Evolutionary conservation across 2,113 vertebrate species (phyloP).

Genomic region (Meles meles): DNA sequence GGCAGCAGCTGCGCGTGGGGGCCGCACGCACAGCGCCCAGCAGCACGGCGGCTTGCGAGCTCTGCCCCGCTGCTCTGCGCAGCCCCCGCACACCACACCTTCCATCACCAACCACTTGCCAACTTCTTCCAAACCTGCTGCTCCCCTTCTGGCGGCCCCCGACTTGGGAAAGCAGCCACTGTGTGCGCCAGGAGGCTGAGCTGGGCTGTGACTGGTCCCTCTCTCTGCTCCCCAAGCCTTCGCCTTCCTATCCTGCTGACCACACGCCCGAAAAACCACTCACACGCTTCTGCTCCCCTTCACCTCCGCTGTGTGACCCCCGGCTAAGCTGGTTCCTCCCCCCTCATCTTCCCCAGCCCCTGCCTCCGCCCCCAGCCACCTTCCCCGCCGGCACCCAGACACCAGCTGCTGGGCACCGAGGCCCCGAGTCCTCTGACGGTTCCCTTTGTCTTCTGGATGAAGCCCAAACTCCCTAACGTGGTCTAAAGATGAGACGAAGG

Average conservation of each 20-base stretch:
- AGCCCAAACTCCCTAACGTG: neutral
- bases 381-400: neutral
- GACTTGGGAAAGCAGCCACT: neutral
- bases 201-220: neutral
- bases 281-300: neutral
- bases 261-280: neutral
- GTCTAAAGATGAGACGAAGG: neutral
- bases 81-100: neutral
- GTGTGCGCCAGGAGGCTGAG: neutral
- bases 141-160: neutral
- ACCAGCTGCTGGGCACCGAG: neutral
- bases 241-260: neutral
- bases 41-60: neutral
- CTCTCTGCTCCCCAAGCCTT: neutral
- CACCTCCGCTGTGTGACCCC: neutral
- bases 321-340: neutral
- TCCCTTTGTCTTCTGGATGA: neutral
- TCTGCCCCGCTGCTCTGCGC: neutral
- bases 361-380: neutral
- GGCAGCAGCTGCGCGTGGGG: neutral
- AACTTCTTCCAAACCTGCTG: neutral
- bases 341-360: neutral
- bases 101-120: neutral
- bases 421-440: neutral
- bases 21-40: too few species aligned